Percentiles rank a stretch among this genome's conserved stretches.
Conservation (phyloP, 2,113 vertebrate genomes). For the Melanostigma gelatinosum region DNA sequence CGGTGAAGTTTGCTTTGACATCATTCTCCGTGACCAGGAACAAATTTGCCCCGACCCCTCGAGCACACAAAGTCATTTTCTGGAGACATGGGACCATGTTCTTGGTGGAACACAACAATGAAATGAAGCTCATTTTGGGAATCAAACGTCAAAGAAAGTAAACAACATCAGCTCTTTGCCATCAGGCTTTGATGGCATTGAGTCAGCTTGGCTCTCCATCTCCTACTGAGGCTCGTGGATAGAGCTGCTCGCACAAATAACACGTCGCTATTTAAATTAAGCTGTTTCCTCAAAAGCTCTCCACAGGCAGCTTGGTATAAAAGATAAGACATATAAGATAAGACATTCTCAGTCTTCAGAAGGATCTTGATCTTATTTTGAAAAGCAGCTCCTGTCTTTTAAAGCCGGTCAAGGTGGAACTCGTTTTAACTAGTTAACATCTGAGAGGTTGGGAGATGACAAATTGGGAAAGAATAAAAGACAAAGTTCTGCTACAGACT, state of each 20-base stretch:
- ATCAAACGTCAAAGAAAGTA: slow-evolving; percentile 65
- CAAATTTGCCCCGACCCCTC: slow-evolving; percentile 43
- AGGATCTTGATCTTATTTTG: slow-evolving; percentile 24
- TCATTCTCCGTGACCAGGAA: slow-evolving; percentile 33
- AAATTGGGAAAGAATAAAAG: background rate
- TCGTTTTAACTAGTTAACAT: background rate
- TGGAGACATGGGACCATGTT: slow-evolving; percentile 46
- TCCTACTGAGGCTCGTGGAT: slow-evolving; percentile 25
- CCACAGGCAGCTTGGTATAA: slow-evolving; percentile 24
- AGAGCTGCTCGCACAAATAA: slow-evolving; percentile 33
- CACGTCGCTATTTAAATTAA: slow-evolving; percentile 34
- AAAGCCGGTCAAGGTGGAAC: background rate
- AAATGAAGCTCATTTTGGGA: slow-evolving; percentile 59
- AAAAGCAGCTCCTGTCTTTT: slow-evolving; percentile 27
- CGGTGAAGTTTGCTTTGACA: slow-evolving; percentile 34
- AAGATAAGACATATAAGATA: slow-evolving; percentile 1
- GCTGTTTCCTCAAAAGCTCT: slow-evolving; percentile 36
- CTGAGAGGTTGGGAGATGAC: background rate
- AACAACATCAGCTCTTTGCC: slow-evolving; percentile 43
- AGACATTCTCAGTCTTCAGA: background rate
- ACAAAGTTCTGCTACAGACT: background rate
- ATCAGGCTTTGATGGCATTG: slow-evolving; percentile 34
- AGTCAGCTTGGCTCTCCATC: slow-evolving; percentile 33
- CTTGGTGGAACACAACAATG: slow-evolving; percentile 45
- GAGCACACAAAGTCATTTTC: slow-evolving; percentile 54